Conservation (phyloP, 2,113 vertebrate species). For the Lepisosteus oculatus region DNA sequence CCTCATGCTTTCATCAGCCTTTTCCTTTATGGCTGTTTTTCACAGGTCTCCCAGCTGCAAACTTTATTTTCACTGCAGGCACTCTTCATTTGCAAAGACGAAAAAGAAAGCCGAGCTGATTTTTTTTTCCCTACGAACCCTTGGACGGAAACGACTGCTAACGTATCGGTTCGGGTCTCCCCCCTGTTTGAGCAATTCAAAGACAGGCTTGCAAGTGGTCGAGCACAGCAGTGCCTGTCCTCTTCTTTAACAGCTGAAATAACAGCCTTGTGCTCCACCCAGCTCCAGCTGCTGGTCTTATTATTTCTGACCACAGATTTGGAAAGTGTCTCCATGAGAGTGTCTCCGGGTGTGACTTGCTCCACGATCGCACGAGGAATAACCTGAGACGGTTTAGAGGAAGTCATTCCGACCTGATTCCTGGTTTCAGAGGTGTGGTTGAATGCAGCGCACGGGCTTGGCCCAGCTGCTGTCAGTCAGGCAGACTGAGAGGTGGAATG, state of each 20-base stretch:
- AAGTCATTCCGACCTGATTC: background rate
- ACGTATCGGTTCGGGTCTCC: too few relatives aligned
- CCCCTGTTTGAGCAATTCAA: background rate
- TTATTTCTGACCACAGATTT: too few relatives aligned
- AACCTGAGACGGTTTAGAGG: too few relatives aligned
- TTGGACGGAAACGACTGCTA: background rate
- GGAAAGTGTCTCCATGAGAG: too few relatives aligned
- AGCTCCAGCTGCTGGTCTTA: too few relatives aligned
- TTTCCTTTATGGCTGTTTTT: too few relatives aligned
- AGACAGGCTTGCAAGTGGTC: background rate
- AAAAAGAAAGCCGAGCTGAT: background rate
- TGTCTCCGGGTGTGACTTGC: too few relatives aligned
- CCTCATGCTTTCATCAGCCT: too few relatives aligned
- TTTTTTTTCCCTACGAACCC: background rate
- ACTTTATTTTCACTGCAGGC: too few relatives aligned
- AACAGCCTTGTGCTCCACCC: background rate
- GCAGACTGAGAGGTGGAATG: background rate
- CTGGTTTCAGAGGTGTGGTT: background rate
- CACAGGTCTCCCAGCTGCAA: too few relatives aligned
- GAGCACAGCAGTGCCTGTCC: background rate
- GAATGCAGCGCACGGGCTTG: background rate
- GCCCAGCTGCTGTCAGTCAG: background rate
- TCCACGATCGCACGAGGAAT: too few relatives aligned
- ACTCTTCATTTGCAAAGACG: too few relatives aligned
- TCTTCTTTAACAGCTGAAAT: conserved; percentile 12